These are phyloP conservation scores for Zoanthus sansibaricus DNA, from an alignment of 92 coral and sea anemone genomes.

Conservation along the genomic window DNA sequence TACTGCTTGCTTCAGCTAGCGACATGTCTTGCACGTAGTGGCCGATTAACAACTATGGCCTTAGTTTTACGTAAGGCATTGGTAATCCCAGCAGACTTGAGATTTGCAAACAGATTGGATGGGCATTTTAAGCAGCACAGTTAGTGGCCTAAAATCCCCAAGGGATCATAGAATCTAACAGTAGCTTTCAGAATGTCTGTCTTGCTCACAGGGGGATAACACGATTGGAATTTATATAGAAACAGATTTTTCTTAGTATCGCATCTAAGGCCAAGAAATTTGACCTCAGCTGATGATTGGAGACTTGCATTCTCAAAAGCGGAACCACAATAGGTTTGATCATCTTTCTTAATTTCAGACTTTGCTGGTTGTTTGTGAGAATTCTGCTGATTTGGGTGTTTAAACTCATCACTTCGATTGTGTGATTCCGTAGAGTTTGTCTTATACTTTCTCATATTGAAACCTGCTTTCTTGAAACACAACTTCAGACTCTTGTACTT, in stretches of 20 bases:
- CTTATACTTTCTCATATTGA: conserved; percentile 62
- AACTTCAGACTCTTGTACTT: conserved; percentile 44
- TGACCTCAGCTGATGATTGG: conserved; percentile 22
- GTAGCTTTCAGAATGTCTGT: conserved; percentile 50
- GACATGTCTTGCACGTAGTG: conserved; percentile 38
- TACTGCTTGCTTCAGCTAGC: conserved; percentile 25
- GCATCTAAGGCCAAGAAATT: conserved; percentile 37
- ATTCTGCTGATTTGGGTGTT: background rate
- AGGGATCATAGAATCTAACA: conserved; percentile 62
- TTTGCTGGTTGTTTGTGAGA: background rate
- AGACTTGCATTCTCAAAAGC: conserved; percentile 28
- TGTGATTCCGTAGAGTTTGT: conserved; percentile 46
- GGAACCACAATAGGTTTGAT: conserved; percentile 48
- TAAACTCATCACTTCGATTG: conserved; percentile 30
- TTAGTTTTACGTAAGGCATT: conserved; percentile 40
- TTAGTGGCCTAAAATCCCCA: conserved; percentile 62
- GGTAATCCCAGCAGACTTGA: conserved; percentile 50
- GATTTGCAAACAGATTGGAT: conserved; percentile 56
- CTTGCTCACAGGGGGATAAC: conserved; percentile 15
- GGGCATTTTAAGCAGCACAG: conserved; percentile 51
- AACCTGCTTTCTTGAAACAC: conserved; percentile 29
- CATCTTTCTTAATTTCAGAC: conserved; percentile 38
- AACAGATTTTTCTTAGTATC: conserved; percentile 36
- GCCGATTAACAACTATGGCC: conserved; percentile 37
- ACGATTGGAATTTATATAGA: background rate